A percentile compares a stretch with the other conserved stretches of the same genome.
phyloP scores from a whole-genome alignment of 2,113 vertebrate species.

The Butorides virescens region DNA sequence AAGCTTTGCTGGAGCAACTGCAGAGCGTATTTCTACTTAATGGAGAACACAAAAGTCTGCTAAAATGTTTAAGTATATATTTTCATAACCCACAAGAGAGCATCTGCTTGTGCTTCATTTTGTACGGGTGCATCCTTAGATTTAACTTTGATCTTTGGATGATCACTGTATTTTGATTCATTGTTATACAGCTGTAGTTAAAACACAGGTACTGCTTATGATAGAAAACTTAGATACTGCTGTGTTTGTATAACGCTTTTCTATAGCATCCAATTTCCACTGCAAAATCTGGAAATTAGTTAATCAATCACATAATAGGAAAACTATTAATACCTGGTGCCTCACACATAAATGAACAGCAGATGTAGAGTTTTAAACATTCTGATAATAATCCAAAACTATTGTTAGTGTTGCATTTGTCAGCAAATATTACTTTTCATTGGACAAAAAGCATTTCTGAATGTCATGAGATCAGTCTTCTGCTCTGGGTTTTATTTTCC shows the following conservation, averaged over 20 bases:
- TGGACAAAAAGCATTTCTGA: background rate
- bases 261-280: background rate
- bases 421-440: background rate
- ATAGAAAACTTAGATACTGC: background rate
- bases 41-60: background rate
- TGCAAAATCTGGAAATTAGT: background rate
- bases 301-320: background rate
- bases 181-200: background rate
- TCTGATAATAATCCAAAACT: background rate
- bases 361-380: background rate
- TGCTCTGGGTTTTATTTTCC: background rate
- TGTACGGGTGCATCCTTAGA: background rate
- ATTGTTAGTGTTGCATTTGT: background rate
- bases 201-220: background rate
- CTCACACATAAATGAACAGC: background rate
- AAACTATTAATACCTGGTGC: background rate
- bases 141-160: background rate
- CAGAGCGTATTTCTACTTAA: background rate
- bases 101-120: background rate
- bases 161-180: background rate
- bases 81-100: background rate
- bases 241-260: background rate
- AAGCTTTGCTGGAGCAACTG: background rate
- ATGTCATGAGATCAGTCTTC: background rate
- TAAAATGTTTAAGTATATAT: background rate